Evolutionary conservation across 2,888 invertebrate genomes (phyloP).

Genomic region (Notocelia uddmanniana): DNA sequence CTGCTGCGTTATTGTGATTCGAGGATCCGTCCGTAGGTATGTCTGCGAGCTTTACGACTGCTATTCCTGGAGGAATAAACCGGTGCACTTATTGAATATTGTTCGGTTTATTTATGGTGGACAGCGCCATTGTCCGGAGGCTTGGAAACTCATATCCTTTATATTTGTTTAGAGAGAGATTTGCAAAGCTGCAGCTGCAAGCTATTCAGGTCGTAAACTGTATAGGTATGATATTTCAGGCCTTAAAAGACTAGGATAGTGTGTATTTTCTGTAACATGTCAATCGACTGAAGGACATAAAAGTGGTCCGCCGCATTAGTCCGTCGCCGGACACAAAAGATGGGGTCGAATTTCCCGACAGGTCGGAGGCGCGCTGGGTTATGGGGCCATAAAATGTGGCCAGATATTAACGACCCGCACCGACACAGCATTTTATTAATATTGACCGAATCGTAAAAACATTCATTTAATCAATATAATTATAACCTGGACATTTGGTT

Average conservation of each 20-base stretch:
- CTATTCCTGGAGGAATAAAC: conserved; percentile 85
- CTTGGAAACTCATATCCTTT: conserved; percentile 59
- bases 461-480: conserved; percentile 15
- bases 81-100: conserved; percentile 81
- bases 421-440: conserved; percentile 35
- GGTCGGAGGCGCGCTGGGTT: conserved; percentile 66
- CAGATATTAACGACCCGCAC: conserved; percentile 63
- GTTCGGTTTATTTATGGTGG: conserved; percentile 82
- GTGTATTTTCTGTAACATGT: background rate
- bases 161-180: conserved; percentile 62
- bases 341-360: conserved; percentile 71
- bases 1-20: conserved; percentile 85
- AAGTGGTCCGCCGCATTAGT: background rate
- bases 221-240: background rate
- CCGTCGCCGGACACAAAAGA: conserved; percentile 57
- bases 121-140: conserved; percentile 76
- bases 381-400: conserved; percentile 72
- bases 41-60: conserved; percentile 82
- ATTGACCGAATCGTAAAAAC: conserved; percentile 35
- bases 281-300: background rate
- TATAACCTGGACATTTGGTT: background rate
- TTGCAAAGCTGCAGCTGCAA: conserved; percentile 38
- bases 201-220: background rate
- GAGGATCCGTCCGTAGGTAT: conserved; percentile 85
- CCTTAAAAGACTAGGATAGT: background rate